phyloP scores from a whole-genome alignment of 1,140 invertebrate genomes.

The Drosophila bifasciata region DNA sequence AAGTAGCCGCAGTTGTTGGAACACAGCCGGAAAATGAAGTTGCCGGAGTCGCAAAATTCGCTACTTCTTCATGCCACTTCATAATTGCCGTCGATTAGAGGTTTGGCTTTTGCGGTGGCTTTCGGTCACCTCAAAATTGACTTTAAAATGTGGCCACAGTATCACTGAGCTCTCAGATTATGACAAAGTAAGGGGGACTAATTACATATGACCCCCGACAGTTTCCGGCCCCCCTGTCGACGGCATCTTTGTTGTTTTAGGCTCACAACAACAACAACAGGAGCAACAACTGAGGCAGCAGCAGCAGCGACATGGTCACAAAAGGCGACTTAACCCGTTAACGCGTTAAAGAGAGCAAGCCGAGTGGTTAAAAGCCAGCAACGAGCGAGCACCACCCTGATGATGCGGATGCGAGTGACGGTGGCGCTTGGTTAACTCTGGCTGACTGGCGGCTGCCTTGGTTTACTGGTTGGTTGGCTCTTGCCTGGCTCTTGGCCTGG shows the following conservation, averaged over 20 bases:
- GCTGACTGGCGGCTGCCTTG: constrained; percentile 65
- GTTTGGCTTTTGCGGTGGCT: constrained; percentile 29
- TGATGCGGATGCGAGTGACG: constrained; percentile 12
- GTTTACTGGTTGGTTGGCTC: constrained; percentile 58
- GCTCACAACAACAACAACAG: constrained; percentile 21
- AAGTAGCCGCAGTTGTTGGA: constrained; percentile 56
- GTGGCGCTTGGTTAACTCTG: constrained; percentile 55
- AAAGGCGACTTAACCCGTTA: constrained; percentile 78
- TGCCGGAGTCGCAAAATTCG: constrained; percentile 8
- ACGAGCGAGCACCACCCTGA: constrained; percentile 2
- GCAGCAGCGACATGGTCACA: constrained; percentile 38
- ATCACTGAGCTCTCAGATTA: constrained; percentile 33
- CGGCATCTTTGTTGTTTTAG: constrained; percentile 45
- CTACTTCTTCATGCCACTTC: constrained; percentile 13
- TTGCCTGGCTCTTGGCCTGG: constrained; percentile 33
- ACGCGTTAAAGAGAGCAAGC: constrained; percentile 78
- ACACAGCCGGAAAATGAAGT: constrained; percentile 44
- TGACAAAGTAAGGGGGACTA: constrained; percentile 43
- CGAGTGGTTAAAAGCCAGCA: constrained; percentile 75
- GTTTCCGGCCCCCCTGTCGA: constrained; percentile 1
- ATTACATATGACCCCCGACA: constrained; percentile 56
- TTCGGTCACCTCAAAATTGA: constrained; percentile 58
- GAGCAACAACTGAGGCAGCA: too few species aligned
- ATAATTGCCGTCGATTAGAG: constrained; percentile 54
- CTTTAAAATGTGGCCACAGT: constrained; percentile 67